Percentiles rank a stretch among this genome's conserved stretches.
Conservation (phyloP, 2,888 invertebrate species). For the Leucoma salicis region DNA sequence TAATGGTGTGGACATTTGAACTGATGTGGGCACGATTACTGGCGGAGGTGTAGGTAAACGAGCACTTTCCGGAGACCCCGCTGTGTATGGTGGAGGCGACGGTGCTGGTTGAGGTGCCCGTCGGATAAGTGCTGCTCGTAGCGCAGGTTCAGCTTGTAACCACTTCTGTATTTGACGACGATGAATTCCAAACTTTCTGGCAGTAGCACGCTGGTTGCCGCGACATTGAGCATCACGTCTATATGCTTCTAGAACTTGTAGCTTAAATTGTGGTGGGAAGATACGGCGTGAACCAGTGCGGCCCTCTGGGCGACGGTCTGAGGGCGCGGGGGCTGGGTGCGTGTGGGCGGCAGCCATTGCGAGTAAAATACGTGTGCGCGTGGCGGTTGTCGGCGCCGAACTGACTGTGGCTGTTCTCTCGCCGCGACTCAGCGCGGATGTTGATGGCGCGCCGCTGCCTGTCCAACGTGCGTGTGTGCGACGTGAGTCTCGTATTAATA, state of each 20-base stretch:
- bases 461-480: conserved; percentile 72
- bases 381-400: conserved; percentile 77
- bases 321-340: conserved; percentile 71
- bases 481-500: conserved; percentile 71
- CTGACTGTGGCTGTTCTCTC: conserved; percentile 72
- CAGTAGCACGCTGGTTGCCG: conserved; percentile 94
- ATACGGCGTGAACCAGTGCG: conserved; percentile 92
- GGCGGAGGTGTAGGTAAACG: conserved; percentile 67
- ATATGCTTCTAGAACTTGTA: conserved; percentile 94
- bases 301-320: conserved; percentile 77
- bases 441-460: conserved; percentile 78
- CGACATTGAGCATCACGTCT: conserved; percentile 93
- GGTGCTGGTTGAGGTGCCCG: conserved; percentile 75
- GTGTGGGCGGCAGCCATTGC: conserved; percentile 76
- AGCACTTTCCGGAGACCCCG: conserved; percentile 70
- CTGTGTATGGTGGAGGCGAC: conserved; percentile 72
- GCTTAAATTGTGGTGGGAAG: conserved; percentile 94
- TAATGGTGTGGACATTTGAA: conserved; percentile 35
- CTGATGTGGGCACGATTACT: conserved; percentile 40
- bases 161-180: conserved; percentile 95
- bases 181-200: conserved; percentile 94
- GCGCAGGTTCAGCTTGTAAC: conserved; percentile 91
- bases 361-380: conserved; percentile 63
- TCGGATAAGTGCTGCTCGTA: conserved; percentile 86
- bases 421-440: conserved; percentile 63